Base-by-base conservation (phyloP, 2,113 vertebrate genomes). In the Archocentrus centrarchus region DNA sequence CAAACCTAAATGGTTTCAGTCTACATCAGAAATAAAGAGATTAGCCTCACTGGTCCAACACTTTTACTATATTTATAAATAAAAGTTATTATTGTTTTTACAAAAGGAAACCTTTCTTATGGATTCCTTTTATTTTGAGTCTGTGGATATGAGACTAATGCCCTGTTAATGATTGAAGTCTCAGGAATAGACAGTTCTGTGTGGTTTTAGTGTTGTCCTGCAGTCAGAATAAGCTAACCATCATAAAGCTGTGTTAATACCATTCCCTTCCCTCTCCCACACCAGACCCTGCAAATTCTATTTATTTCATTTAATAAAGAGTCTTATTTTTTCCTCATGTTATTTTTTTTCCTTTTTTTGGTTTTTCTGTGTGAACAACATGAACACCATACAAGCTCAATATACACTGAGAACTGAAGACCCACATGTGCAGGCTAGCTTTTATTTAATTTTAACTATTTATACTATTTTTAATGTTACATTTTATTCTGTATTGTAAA, bases 221-320 rank as follows among this genome's bases (percentile, higher is more conserved):
- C 32, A 55, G 32, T 53, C 24, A 50, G 24, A 14, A 59, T 59
- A 39, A 30, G 53, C 14, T 37, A 37, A 37, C 37, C 37, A 8
- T 13, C 5, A 58, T 68, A 79, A 55, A 76, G 64, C 64, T 59
- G 41, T 77, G 53, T 66, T 14, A 32, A 44, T 22, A 32, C 20
- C 22, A 44, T 2, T 11, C 68, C 22, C 53, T 18, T 50, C 39
- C 80, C 18, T 17, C 13, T 17, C 22, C 66, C 55, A 66, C 24
- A 13, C 2, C n/a, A 27, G 11, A 59, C 55, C 37, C 15, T 50
- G 10, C 27, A 47, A 60, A 63, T 77, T 47, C 39, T 37, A 81
- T 77, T 88, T 62, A 91, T 87, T 81, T 82, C 8, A 62, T 79
- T 76, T 76, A 94, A 94, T 94, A 93, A 94, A 92, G 68, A 80